These are phyloP conservation scores for Sapajus apella DNA, from an alignment of 2,113 vertebrate genomes.

Conservation along the genomic window DNA sequence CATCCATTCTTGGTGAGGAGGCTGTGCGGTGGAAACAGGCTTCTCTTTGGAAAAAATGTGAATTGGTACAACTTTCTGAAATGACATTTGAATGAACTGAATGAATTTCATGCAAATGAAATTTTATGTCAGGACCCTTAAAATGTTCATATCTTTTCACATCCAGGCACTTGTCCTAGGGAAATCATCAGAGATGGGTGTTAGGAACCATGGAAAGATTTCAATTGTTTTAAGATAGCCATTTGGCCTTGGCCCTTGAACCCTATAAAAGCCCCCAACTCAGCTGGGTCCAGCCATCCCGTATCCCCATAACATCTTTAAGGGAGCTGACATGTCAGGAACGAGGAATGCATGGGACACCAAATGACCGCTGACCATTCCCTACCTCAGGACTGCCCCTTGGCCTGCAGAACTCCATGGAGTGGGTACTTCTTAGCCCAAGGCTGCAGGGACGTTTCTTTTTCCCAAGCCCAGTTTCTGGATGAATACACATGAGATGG, in stretches of 20 bases:
- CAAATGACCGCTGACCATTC: not conserved
- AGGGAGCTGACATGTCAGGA: not conserved
- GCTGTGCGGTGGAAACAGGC: no score
- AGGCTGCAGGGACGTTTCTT: not conserved
- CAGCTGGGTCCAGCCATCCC: not conserved
- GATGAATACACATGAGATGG: not conserved
- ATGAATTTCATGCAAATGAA: not conserved
- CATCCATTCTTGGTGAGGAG: not conserved
- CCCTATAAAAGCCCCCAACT: not conserved
- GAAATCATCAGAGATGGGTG: not conserved
- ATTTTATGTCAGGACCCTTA: not conserved
- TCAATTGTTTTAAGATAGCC: not conserved
- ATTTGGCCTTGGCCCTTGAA: not conserved
- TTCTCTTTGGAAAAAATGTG: not conserved
- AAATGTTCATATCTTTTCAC: not conserved
- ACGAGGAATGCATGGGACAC: accelerated
- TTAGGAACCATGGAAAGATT: not conserved
- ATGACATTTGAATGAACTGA: not conserved
- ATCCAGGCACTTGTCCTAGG: not conserved
- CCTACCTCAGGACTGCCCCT: not conserved
- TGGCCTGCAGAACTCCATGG: not conserved
- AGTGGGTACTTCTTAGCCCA: not conserved
- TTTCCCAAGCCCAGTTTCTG: not conserved
- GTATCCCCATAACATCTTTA: not conserved
- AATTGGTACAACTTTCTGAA: not conserved